These are phyloP conservation scores for Gandaritis pyraliata DNA, from an alignment of 2,888 invertebrate species.

Conservation along the genomic window DNA sequence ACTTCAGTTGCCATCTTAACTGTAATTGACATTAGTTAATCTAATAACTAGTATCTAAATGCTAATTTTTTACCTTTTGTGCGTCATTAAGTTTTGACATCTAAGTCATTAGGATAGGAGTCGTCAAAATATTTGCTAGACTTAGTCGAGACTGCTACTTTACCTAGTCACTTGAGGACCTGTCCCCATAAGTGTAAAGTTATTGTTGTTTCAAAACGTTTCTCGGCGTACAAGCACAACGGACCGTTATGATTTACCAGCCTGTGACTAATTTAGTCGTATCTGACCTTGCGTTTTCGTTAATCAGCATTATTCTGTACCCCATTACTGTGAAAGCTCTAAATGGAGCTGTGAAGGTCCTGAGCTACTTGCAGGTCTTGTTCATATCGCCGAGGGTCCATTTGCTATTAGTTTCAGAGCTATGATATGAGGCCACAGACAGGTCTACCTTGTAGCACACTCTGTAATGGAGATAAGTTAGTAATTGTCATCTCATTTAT, in stretches of 20 bases:
- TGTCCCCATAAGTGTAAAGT: not conserved
- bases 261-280: slow-evolving; percentile 35
- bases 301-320: slow-evolving; percentile 17
- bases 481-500: too few relatives aligned
- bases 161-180: not conserved
- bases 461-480: too few relatives aligned
- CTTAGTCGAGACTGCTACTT: not conserved
- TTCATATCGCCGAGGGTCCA: too few relatives aligned
- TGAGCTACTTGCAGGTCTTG: too few relatives aligned
- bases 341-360: slow-evolving; percentile 14
- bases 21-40: not conserved
- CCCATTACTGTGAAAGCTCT: slow-evolving; percentile 19
- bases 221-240: slow-evolving; percentile 10
- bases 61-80: not conserved
- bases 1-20: not conserved
- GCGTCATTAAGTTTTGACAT: too few relatives aligned
- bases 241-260: slow-evolving; percentile 34
- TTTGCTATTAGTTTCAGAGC: too few relatives aligned
- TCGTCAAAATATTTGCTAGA: too few relatives aligned
- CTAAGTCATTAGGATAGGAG: too few relatives aligned
- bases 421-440: too few relatives aligned
- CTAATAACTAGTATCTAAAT: not conserved
- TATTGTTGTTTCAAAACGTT: slow-evolving; percentile 18
- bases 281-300: slow-evolving; percentile 31
- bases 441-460: too few relatives aligned